Evolutionary conservation across 2,888 invertebrate species (phyloP).

Genomic region (Drosophila anceps): DNA sequence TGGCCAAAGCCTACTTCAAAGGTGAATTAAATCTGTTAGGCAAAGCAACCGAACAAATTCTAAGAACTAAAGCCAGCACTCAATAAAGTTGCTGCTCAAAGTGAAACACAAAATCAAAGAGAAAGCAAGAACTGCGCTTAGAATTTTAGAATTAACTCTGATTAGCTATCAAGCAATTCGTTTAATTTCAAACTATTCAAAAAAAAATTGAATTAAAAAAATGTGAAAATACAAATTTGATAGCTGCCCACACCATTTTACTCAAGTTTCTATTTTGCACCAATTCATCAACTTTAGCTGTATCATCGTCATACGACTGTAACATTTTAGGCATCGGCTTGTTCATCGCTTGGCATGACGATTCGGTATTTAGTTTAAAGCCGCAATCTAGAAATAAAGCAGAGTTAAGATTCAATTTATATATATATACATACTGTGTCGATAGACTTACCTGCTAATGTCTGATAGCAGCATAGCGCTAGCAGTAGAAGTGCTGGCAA

Average conservation of each 20-base stretch:
- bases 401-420: not conserved
- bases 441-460: not conserved
- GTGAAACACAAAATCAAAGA: constrained; percentile 20
- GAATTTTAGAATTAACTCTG: not conserved
- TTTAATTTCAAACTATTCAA: not conserved
- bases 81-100: constrained; percentile 42
- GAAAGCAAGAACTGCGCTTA: not conserved
- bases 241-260: not conserved
- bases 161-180: not conserved
- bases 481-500: not conserved
- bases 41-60: constrained; percentile 11
- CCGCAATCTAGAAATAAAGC: not conserved
- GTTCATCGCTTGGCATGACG: not conserved
- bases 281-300: accelerated
- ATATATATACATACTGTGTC: not conserved
- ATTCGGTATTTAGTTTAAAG: accelerated
- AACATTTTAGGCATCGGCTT: not conserved
- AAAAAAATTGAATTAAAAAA: not conserved
- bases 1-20: constrained; percentile 58
- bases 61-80: constrained; percentile 19
- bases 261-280: accelerated
- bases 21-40: constrained; percentile 36
- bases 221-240: not conserved
- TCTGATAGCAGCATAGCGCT: not conserved
- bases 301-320: accelerated